These are phyloP conservation scores for Leuctra nigra DNA, from an alignment of 2,888 invertebrate species.

Conservation along the genomic window DNA sequence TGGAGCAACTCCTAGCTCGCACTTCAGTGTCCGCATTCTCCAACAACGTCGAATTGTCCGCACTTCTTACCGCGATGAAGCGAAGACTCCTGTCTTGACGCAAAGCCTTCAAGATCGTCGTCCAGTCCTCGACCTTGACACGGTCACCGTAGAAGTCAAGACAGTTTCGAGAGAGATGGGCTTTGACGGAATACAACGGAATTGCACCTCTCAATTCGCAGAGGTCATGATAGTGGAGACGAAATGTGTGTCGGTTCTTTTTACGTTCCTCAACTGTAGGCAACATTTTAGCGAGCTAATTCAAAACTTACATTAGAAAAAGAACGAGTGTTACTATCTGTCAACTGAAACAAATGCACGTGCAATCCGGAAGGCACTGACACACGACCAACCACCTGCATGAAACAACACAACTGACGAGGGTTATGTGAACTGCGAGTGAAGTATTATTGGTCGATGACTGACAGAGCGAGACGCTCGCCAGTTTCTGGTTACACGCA, in stretches of 20 bases:
- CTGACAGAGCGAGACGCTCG: too few relatives aligned
- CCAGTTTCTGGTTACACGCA: too few relatives aligned
- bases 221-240: constrained; percentile 38
- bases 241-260: constrained; percentile 33
- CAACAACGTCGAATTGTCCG: constrained; percentile 34
- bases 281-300: too few relatives aligned
- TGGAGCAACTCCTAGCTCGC: constrained; percentile 55
- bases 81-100: constrained; percentile 64
- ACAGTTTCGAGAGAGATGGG: constrained; percentile 32
- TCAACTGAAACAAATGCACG: too few relatives aligned
- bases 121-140: constrained; percentile 69
- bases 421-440: too few relatives aligned
- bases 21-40: constrained; percentile 48
- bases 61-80: constrained; percentile 58
- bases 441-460: too few relatives aligned
- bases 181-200: constrained; percentile 36
- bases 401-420: too few relatives aligned
- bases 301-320: too few relatives aligned
- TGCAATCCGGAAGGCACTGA: too few relatives aligned
- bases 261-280: too few relatives aligned
- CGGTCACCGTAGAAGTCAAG: constrained; percentile 69
- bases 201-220: constrained; percentile 37
- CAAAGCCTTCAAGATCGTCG: constrained; percentile 64
- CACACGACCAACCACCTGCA: too few relatives aligned
- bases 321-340: too few relatives aligned